A percentile compares a stretch with the other conserved stretches of the same genome.
Evolutionary conservation across 2,113 vertebrate species (phyloP).

Genomic region (Uria aalge): DNA sequence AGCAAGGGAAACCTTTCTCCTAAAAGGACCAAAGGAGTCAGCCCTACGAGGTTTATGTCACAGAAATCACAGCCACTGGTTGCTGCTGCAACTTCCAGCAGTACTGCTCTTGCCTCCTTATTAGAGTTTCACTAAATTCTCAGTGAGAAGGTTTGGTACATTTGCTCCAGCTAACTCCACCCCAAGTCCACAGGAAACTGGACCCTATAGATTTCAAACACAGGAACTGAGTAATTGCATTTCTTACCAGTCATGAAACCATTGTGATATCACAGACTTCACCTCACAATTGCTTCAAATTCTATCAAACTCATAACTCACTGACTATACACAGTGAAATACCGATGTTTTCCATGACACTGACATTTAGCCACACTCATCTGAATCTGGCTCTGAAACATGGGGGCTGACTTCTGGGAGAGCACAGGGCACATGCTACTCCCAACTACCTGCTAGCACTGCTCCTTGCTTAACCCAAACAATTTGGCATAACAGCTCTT

Average conservation of each 20-base stretch:
- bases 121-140: background rate
- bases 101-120: background rate
- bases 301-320: background rate
- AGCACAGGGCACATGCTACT: background rate
- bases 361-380: background rate
- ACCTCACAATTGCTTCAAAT: background rate
- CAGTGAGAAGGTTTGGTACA: background rate
- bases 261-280: background rate
- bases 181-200: background rate
- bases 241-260: background rate
- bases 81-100: background rate
- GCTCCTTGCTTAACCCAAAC: background rate
- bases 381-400: background rate
- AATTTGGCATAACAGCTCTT: background rate
- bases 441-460: background rate
- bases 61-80: background rate
- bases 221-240: fast-evolving
- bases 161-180: background rate
- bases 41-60: background rate
- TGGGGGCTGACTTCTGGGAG: background rate
- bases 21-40: background rate
- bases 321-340: background rate
- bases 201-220: background rate
- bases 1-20: background rate
- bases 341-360: background rate